These are phyloP conservation scores for Papilio machaon DNA, from an alignment of 1,140 invertebrate species.

Conservation along the genomic window DNA sequence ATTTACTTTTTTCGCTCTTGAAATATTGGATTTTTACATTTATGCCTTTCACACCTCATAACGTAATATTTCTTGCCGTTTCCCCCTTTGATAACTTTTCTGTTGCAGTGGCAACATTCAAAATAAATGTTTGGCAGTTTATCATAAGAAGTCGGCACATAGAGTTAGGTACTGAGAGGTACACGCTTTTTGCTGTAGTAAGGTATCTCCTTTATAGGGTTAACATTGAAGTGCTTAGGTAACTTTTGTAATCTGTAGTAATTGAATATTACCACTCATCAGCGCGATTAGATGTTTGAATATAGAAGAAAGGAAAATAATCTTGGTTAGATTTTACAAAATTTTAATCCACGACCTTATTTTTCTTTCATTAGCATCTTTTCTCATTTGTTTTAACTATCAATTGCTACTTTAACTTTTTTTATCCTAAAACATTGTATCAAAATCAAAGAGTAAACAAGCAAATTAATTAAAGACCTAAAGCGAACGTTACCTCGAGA, in stretches of 20 bases:
- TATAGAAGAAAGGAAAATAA: too few species aligned
- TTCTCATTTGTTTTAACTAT: neutral
- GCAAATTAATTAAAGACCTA: slow-evolving; percentile 56
- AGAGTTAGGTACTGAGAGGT: slow-evolving; percentile 47
- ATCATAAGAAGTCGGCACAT: slow-evolving; percentile 49
- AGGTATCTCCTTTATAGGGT: neutral
- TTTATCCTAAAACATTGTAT: neutral
- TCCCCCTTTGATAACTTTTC: slow-evolving; percentile 72
- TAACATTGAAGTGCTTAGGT: neutral
- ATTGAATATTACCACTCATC: too few species aligned
- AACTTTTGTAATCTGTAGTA: too few species aligned
- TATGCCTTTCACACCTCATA: slow-evolving; percentile 81
- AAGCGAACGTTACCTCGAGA: slow-evolving; percentile 49
- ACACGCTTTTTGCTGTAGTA: slow-evolving; percentile 42
- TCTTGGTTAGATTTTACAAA: too few species aligned
- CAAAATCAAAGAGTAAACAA: slow-evolving; percentile 42
- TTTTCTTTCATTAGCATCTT: neutral
- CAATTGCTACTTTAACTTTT: neutral
- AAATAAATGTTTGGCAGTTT: slow-evolving; percentile 80
- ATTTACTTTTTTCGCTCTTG: slow-evolving; percentile 67
- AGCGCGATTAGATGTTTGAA: too few species aligned
- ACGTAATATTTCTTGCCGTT: slow-evolving; percentile 77
- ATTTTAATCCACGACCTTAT: too few species aligned
- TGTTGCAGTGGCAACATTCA: slow-evolving; percentile 74
- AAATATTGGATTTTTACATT: slow-evolving; percentile 81